Conservation (phyloP, 1,140 invertebrate species). For the Ganaspis sp. region DNA sequence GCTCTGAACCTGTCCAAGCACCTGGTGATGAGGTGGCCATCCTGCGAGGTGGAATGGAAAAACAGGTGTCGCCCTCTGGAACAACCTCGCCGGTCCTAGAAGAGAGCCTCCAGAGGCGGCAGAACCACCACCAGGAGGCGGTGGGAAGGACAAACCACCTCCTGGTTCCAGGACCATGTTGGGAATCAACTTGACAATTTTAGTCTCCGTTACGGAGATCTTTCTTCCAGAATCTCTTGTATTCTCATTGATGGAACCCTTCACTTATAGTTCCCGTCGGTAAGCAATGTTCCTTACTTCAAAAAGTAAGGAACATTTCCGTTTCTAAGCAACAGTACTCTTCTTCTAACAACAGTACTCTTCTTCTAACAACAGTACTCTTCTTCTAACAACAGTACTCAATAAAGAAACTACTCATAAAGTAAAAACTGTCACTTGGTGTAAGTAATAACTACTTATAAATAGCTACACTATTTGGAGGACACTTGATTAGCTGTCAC, state of each 20-base stretch:
- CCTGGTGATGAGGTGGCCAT: conserved; percentile 74
- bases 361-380: too few species aligned
- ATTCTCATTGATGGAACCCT: conserved; percentile 3
- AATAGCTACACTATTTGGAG: too few species aligned
- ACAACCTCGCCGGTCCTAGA: conserved; percentile 68
- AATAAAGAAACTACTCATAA: too few species aligned
- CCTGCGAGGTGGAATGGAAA: conserved; percentile 73
- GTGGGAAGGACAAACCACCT: conserved; percentile 74
- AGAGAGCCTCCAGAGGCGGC: conserved; percentile 67
- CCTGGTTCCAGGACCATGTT: conserved; percentile 76
- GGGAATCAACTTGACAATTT: conserved; percentile 67
- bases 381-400: too few species aligned
- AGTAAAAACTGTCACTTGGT: too few species aligned
- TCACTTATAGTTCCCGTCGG: neutral
- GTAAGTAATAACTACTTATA: too few species aligned
- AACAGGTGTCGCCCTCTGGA: conserved; percentile 72
- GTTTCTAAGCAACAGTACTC: too few species aligned
- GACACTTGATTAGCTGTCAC: too few species aligned
- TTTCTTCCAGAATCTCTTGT: neutral
- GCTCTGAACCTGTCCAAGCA: conserved; percentile 71
- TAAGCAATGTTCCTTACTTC: neutral
- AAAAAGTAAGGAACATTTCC: too few species aligned
- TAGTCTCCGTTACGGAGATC: conserved; percentile 47
- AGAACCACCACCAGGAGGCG: conserved; percentile 71
- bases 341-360: too few species aligned